These are phyloP conservation scores for Hydrotaea cyrtoneurina DNA, from an alignment of 2,888 invertebrate genomes.

Conservation along the genomic window DNA sequence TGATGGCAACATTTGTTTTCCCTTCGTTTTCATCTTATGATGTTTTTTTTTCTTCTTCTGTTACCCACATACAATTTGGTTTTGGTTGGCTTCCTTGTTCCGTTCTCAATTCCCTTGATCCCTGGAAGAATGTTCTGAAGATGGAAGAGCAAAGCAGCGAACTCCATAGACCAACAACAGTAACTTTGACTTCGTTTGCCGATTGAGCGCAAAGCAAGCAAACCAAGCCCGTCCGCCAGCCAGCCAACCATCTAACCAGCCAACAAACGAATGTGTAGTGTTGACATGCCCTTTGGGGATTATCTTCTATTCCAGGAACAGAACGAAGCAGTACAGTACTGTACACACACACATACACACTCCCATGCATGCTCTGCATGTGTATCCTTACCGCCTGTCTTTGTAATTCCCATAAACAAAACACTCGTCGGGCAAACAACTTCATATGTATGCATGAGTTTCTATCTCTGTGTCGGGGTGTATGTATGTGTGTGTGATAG, in stretches of 20 bases:
- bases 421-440: neutral
- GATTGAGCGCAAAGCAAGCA: slow-evolving; percentile 19
- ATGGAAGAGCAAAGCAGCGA: neutral
- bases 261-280: slow-evolving; percentile 63
- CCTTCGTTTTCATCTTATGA: neutral
- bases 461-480: neutral
- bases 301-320: slow-evolving; percentile 32
- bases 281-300: slow-evolving; percentile 67
- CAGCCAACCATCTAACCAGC: slow-evolving; percentile 24
- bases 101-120: slow-evolving; percentile 59
- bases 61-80: neutral
- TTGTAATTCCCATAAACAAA: slow-evolving; percentile 46
- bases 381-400: neutral
- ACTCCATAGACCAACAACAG: slow-evolving; percentile 2
- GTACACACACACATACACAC: neutral
- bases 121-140: slow-evolving; percentile 37
- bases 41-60: too few relatives aligned
- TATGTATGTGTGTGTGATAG: neutral
- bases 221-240: neutral
- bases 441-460: slow-evolving; percentile 22
- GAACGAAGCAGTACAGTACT: too few relatives aligned
- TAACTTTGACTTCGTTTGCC: slow-evolving; percentile 27
- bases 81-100: slow-evolving; percentile 42
- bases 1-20: slow-evolving; percentile 34
- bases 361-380: neutral